A percentile compares a stretch with the other conserved stretches of the same genome.
Evolutionary conservation across 2,797 vertebrate species (phyloP).

Genomic region (Microhierax caerulescens): DNA sequence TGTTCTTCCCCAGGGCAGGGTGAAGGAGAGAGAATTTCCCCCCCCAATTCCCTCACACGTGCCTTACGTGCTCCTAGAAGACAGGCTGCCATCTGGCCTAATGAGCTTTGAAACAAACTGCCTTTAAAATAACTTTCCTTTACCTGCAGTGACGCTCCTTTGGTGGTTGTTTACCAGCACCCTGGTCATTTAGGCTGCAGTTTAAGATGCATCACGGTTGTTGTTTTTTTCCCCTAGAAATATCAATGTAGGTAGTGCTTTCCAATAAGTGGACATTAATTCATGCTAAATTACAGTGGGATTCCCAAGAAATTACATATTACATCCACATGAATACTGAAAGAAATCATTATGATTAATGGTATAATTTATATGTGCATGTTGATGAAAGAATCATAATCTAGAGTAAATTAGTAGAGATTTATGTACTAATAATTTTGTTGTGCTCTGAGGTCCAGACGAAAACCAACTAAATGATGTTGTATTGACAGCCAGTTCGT

Average conservation of each 20-base stretch:
- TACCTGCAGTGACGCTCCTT: background rate
- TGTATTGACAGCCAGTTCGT: conserved; percentile 44
- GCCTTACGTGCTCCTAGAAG: background rate
- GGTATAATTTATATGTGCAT: conserved; percentile 69
- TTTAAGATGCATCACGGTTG: conserved; percentile 20
- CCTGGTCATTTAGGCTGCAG: conserved; percentile 14
- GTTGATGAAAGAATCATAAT: conserved; percentile 67
- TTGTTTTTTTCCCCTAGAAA: conserved; percentile 19
- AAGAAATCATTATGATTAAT: conserved; percentile 66
- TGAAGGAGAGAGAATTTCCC: background rate
- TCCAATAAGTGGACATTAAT: conserved; percentile 68
- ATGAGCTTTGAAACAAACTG: conserved; percentile 27
- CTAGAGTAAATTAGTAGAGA: conserved; percentile 66
- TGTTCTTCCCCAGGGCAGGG: background rate
- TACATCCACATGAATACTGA: conserved; percentile 48
- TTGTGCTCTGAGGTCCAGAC: conserved; percentile 55
- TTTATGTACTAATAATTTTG: conserved; percentile 69
- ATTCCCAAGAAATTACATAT: conserved; percentile 64
- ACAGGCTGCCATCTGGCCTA: conserved; percentile 43
- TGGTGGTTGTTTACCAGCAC: background rate
- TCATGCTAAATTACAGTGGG: conserved; percentile 68
- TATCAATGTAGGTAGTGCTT: conserved; percentile 20
- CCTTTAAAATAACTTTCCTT: conserved; percentile 38
- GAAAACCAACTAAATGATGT: conserved; percentile 42
- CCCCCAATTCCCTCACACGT: background rate